Evolutionary conservation across 2,797 vertebrate genomes (phyloP).

Genomic region (Caiman crocodilus): DNA sequence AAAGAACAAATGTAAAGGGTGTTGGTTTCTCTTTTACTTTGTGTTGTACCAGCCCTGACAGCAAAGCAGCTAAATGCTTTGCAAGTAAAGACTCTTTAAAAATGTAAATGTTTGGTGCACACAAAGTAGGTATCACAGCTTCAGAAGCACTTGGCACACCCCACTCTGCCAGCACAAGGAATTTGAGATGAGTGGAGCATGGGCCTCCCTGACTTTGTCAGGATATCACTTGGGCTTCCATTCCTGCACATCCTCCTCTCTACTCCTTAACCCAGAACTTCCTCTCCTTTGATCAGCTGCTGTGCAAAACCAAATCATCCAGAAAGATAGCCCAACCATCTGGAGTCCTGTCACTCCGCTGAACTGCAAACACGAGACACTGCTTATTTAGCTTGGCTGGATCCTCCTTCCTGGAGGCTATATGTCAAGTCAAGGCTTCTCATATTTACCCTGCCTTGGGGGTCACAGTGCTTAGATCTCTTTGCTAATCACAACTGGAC

Average conservation of each 20-base stretch:
- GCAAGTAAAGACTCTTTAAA: background rate
- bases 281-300: background rate
- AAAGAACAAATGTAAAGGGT: background rate
- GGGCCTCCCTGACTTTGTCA: background rate
- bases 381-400: conserved; percentile 27
- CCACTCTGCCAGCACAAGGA: background rate
- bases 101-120: background rate
- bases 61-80: background rate
- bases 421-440: background rate
- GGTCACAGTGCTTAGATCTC: background rate
- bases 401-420: conserved; percentile 2
- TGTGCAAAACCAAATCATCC: conserved; percentile 9
- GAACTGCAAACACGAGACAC: conserved; percentile 4
- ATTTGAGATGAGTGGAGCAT: background rate
- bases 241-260: background rate
- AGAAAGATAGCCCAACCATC: conserved; percentile 5
- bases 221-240: background rate
- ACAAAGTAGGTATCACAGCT: background rate
- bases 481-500: background rate
- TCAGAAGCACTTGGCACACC: background rate
- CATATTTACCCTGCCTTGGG: background rate
- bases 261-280: background rate
- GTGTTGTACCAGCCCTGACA: no score
- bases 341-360: conserved; percentile 21
- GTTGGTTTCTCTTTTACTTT: background rate